Evolutionary conservation across 2,113 vertebrate genomes (phyloP).

Genomic region (Macroglossus sobrinus): DNA sequence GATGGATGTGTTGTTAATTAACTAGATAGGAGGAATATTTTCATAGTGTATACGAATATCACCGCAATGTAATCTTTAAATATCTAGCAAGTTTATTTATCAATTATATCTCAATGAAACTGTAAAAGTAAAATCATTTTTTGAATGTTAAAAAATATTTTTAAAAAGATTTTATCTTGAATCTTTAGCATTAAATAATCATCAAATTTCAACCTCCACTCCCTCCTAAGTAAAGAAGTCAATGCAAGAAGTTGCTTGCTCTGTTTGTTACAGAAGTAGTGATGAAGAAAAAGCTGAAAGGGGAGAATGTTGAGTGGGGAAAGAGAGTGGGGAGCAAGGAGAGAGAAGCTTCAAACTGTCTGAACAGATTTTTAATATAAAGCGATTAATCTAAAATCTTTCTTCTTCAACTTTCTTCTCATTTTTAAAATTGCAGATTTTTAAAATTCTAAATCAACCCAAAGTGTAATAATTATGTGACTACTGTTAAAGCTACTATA

Average conservation of each 20-base stretch:
- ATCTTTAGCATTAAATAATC: not conserved
- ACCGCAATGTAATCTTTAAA: not conserved
- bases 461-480: not conserved
- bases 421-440: not conserved
- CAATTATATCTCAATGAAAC: not conserved
- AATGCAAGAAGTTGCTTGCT: not conserved
- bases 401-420: not conserved
- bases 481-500: not conserved
- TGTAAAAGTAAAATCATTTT: not conserved
- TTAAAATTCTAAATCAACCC: not conserved
- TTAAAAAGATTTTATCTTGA: not conserved
- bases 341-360: not conserved
- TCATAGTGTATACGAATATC: not conserved
- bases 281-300: not conserved
- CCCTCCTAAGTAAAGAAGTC: not conserved
- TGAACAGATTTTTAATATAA: not conserved
- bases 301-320: no score
- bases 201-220: not conserved
- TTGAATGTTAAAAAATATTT: not conserved
- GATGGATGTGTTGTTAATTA: not conserved
- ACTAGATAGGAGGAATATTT: not conserved
- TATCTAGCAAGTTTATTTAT: not conserved
- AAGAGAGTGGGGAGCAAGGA: not conserved
- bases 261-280: not conserved
- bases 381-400: not conserved